Percentiles rank a stretch among this genome's conserved stretches.
These are phyloP conservation scores for Pardosa pseudoannulata DNA, from an alignment of 2,888 invertebrate species.

Conservation along the genomic window DNA sequence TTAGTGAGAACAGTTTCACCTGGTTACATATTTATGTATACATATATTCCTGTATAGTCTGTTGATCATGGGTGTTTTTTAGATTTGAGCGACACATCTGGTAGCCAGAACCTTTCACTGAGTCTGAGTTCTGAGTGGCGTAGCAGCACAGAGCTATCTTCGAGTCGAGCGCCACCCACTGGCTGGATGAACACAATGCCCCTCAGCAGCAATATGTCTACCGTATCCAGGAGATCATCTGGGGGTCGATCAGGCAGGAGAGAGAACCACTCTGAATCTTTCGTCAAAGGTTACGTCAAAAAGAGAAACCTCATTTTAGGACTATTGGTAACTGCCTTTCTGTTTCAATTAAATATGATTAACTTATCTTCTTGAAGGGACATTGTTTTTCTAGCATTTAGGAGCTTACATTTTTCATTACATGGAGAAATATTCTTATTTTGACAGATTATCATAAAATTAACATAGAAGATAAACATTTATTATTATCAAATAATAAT, in stretches of 20 bases:
- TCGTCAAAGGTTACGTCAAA: constrained; percentile 95
- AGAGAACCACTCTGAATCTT: constrained; percentile 82
- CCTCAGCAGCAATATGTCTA: constrained; percentile 85
- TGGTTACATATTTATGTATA: too few species aligned
- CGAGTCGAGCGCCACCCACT: constrained; percentile 74
- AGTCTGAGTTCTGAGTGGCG: constrained; percentile 66
- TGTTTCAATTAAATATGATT: too few species aligned
- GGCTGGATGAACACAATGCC: constrained; percentile 98
- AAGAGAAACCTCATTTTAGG: constrained; percentile 92
- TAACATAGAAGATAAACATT: too few species aligned
- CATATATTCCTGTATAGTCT: too few species aligned
- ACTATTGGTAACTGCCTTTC: constrained; percentile 87
- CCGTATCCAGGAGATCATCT: constrained; percentile 80
- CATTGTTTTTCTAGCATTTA: too few species aligned
- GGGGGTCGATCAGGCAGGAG: constrained; percentile 74
- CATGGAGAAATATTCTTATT: too few species aligned
- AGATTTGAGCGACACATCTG: constrained; percentile 60
- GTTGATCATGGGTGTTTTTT: too few species aligned
- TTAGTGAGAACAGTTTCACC: too few species aligned
- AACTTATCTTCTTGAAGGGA: too few species aligned
- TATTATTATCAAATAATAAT: too few species aligned
- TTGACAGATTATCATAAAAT: too few species aligned
- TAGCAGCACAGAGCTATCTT: constrained; percentile 69
- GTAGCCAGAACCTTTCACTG: constrained; percentile 58
- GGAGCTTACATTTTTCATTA: too few species aligned